These are phyloP conservation scores for Bufo gargarizans DNA, from an alignment of 2,113 vertebrate genomes.

Conservation along the genomic window DNA sequence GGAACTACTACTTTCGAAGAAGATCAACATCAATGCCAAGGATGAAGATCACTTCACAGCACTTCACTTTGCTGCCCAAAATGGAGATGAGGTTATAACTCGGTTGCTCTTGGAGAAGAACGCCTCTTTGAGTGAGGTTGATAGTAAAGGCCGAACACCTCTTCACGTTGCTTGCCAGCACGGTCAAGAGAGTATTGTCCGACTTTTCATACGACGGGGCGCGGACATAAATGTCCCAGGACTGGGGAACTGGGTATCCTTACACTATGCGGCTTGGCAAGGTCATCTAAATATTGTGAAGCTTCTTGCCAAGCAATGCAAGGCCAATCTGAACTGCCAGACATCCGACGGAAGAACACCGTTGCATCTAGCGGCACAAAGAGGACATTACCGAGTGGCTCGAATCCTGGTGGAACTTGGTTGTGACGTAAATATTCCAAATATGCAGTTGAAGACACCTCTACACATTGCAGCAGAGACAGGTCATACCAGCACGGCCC, in stretches of 20 bases:
- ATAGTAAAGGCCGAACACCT: slow-evolving; percentile 90
- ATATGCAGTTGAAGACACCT: slow-evolving; percentile 72
- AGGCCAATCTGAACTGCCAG: slow-evolving; percentile 80
- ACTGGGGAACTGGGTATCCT: slow-evolving; percentile 89
- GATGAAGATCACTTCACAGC: slow-evolving; percentile 96
- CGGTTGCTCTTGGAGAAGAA: slow-evolving; percentile 87
- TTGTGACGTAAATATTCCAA: slow-evolving; percentile 74
- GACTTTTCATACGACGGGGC: slow-evolving; percentile 85
- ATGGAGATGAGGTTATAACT: slow-evolving; percentile 86
- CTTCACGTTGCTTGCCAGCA: slow-evolving; percentile 95
- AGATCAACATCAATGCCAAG: slow-evolving; percentile 87
- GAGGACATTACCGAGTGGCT: slow-evolving; percentile 93
- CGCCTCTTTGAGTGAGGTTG: slow-evolving; percentile 79
- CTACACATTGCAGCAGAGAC: slow-evolving; percentile 91
- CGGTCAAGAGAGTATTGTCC: slow-evolving; percentile 87
- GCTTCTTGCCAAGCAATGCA: slow-evolving; percentile 87
- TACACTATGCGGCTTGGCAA: slow-evolving; percentile 93
- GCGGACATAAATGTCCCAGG: slow-evolving; percentile 79
- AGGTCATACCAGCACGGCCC: slow-evolving; percentile 91
- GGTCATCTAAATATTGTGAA: slow-evolving; percentile 91
- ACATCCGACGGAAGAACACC: slow-evolving; percentile 87
- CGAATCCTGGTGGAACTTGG: slow-evolving; percentile 88
- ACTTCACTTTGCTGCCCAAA: slow-evolving; percentile 92
- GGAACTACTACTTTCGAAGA: slow-evolving; percentile 88
- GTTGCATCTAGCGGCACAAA: slow-evolving; percentile 89